Evolutionary conservation across 2,113 vertebrate genomes (phyloP).

Genomic region (Meleagris gallopavo): DNA sequence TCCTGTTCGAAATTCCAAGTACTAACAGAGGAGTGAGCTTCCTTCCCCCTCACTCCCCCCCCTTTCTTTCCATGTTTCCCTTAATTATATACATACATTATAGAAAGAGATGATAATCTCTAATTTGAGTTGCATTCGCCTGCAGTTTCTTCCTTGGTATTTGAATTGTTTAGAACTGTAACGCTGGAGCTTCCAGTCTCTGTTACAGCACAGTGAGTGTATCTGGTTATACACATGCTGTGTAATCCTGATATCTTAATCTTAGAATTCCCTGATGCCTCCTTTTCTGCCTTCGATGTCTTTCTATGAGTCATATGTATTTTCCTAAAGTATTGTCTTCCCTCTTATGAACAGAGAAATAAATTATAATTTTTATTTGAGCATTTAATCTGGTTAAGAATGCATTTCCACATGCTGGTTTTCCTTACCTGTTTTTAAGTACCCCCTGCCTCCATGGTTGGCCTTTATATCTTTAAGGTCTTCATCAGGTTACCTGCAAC

Average conservation of each 20-base stretch:
- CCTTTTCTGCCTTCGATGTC: neutral
- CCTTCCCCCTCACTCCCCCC: neutral
- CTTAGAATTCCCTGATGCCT: neutral
- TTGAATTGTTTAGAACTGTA: neutral
- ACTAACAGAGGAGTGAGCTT: neutral
- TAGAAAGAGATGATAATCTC: neutral
- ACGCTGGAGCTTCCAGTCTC: neutral
- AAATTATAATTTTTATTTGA: neutral
- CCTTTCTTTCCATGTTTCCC: neutral
- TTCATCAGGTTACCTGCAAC: neutral
- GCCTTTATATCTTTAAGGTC: neutral
- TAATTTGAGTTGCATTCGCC: neutral
- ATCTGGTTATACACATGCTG: neutral
- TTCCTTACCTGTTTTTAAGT: neutral
- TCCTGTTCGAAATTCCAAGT: neutral
- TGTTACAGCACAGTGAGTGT: rapidly evolving
- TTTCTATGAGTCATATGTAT: neutral
- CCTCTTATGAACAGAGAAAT: neutral
- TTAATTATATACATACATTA: neutral
- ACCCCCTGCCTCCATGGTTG: neutral
- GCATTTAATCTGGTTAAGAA: neutral
- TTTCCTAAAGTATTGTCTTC: neutral
- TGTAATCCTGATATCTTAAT: neutral
- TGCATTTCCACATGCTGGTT: neutral
- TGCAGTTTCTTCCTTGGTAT: neutral